These are phyloP conservation scores for Turnix velox DNA, from an alignment of 2,113 vertebrate species.

Conservation along the genomic window DNA sequence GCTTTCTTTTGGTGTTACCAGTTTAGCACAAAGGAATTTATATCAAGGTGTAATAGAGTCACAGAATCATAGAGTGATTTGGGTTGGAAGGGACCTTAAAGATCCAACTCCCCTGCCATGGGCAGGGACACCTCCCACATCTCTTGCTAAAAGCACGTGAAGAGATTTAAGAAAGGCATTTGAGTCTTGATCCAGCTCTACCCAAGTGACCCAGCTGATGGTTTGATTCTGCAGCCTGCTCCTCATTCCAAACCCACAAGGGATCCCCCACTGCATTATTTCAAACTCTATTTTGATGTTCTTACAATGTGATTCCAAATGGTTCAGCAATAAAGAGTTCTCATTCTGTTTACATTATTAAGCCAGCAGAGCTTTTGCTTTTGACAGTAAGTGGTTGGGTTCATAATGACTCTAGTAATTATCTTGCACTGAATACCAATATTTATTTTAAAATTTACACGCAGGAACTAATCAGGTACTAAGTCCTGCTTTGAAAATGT, in stretches of 20 bases:
- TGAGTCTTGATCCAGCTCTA: background rate
- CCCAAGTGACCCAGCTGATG: background rate
- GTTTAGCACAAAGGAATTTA: background rate
- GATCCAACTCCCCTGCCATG: no score
- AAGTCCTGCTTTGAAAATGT: conserved; percentile 6
- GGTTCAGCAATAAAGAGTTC: background rate
- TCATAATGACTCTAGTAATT: conserved; percentile 2
- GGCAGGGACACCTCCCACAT: no score
- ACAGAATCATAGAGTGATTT: no score
- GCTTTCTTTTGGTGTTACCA: background rate
- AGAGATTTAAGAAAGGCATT: background rate
- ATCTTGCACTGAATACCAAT: background rate
- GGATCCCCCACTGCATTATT: background rate
- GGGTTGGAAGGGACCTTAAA: no score
- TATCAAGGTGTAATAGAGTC: background rate
- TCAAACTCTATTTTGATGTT: background rate
- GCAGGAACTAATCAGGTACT: background rate
- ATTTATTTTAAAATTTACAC: conserved; percentile 40
- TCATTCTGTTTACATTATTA: background rate
- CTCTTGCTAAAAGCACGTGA: background rate
- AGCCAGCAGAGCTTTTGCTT: background rate
- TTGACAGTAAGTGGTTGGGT: background rate
- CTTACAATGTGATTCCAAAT: background rate
- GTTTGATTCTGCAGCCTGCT: background rate
- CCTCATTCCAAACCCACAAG: background rate